A percentile compares a stretch with the other conserved stretches of the same genome.
Evolutionary conservation across 2,888 invertebrate species (phyloP).

Genomic region (Nephrotoma flavescens): DNA sequence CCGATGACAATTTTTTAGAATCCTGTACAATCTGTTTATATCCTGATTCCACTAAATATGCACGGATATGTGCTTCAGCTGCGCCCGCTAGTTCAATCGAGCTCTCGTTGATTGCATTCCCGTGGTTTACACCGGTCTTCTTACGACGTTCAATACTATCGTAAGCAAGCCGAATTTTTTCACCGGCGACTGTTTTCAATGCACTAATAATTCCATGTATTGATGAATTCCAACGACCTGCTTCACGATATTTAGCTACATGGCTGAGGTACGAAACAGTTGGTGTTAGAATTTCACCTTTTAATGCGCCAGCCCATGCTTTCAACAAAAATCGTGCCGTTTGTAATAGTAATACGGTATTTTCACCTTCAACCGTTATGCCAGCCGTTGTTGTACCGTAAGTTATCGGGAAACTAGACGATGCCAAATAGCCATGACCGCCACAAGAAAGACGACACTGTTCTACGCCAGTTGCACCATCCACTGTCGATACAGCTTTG

Average conservation of each 20-base stretch:
- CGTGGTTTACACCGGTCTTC: constrained; percentile 45
- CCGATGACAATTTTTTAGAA: constrained; percentile 38
- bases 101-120: constrained; percentile 78
- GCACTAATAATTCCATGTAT: constrained; percentile 32
- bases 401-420: constrained; percentile 71
- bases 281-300: constrained; percentile 44
- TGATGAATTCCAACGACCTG: constrained; percentile 22
- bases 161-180: constrained; percentile 57
- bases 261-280: constrained; percentile 53
- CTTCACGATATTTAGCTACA: not conserved
- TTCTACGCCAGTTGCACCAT: constrained; percentile 64
- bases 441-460: constrained; percentile 80
- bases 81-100: constrained; percentile 71
- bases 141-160: constrained; percentile 55
- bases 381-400: constrained; percentile 77
- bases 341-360: constrained; percentile 84
- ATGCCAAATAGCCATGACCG: constrained; percentile 87
- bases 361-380: constrained; percentile 94
- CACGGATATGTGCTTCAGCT: constrained; percentile 77
- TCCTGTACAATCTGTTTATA: constrained; percentile 39
- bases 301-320: constrained; percentile 54
- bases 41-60: constrained; percentile 61
- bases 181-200: constrained; percentile 36
- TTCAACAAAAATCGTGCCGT: constrained; percentile 76
- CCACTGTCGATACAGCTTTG: constrained; percentile 72